phyloP scores from a whole-genome alignment of 2,797 vertebrate species.

The Hypotaenidia okinawae region DNA sequence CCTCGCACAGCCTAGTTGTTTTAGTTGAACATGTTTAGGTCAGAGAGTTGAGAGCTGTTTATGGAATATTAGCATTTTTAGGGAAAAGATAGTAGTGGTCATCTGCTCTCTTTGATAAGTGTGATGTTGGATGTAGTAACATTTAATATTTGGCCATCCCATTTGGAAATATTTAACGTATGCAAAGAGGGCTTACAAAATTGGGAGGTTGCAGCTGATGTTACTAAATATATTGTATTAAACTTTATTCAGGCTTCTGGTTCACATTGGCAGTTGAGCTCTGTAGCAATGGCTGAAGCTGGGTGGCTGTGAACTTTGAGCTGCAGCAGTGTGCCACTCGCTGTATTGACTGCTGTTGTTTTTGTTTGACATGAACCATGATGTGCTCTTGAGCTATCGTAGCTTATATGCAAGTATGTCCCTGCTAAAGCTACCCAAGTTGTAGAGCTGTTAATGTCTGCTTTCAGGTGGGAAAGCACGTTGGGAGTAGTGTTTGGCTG shows the following conservation, averaged over 20 bases:
- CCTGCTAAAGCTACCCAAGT: neutral
- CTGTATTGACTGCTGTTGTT: neutral
- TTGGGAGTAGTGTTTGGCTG: neutral
- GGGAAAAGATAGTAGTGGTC: neutral
- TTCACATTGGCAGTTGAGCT: neutral
- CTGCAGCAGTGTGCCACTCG: neutral
- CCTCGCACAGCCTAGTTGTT: neutral
- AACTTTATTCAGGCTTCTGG: neutral
- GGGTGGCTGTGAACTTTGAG: neutral
- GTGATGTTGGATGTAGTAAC: neutral
- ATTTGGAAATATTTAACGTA: neutral
- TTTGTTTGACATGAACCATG: neutral
- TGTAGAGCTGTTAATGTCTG: neutral
- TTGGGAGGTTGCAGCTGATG: neutral
- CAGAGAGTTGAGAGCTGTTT: neutral
- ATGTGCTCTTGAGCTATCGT: neutral
- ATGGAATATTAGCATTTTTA: neutral
- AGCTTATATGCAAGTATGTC: neutral
- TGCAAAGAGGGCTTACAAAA: neutral
- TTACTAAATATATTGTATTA: neutral
- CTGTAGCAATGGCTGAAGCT: neutral
- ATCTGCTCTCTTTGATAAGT: neutral
- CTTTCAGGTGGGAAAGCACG: neutral
- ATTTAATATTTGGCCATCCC: neutral
- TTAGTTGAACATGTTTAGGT: neutral